Percentiles rank a stretch among this genome's conserved stretches.
Evolutionary conservation across 2,797 vertebrate species (phyloP).

Genomic region (Esox lucius): DNA sequence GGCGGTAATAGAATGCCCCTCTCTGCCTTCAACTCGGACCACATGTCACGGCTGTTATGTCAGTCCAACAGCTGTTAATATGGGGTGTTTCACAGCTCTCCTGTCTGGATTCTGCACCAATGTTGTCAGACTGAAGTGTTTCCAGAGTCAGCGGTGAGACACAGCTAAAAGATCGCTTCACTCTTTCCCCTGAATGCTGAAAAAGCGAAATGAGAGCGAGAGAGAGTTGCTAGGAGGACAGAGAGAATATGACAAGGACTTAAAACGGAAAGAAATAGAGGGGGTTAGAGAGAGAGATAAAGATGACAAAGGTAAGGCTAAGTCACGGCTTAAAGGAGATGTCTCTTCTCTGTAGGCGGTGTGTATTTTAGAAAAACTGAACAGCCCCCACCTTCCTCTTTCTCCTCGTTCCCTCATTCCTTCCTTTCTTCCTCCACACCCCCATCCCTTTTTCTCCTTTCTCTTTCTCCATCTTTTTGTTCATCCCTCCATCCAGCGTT

Average conservation of each 20-base stretch:
- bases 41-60: slow-evolving; percentile 8
- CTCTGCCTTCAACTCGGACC: slow-evolving; percentile 14
- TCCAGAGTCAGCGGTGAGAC: slow-evolving; percentile 9
- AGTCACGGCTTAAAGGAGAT: not conserved
- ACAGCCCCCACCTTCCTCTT: slow-evolving; percentile 31
- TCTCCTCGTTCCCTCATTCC: no score
- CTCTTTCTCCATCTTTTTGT: slow-evolving; percentile 53
- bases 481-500: slow-evolving; percentile 61
- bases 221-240: not conserved
- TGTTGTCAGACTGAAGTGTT: not conserved
- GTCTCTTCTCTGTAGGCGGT: slow-evolving; percentile 1
- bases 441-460: no score
- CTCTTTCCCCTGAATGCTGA: no score
- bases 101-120: not conserved
- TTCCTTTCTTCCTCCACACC: no score
- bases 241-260: not conserved
- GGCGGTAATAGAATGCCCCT: slow-evolving; percentile 22
- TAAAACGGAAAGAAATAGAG: not conserved
- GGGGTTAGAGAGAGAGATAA: not conserved
- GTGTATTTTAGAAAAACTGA: slow-evolving; percentile 32
- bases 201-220: not conserved
- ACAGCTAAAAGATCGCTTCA: no score
- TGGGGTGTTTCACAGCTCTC: not conserved
- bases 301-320: no score
- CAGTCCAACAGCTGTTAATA: slow-evolving; percentile 10